Conservation (phyloP, 2,888 invertebrate species). For the Baronia brevicornis region DNA sequence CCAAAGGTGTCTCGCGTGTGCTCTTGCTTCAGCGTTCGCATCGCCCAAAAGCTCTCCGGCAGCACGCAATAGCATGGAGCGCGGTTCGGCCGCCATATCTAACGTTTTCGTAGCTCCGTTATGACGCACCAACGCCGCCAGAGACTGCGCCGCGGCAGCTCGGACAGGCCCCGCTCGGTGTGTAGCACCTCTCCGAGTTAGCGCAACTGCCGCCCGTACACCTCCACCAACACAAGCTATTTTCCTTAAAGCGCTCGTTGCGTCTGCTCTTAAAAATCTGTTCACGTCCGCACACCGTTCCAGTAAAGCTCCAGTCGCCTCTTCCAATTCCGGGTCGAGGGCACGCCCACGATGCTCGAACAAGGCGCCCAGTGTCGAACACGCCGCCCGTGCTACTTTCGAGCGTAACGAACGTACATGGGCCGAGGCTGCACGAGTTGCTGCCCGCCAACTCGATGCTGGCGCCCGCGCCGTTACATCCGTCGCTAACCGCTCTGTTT, state of each 20-base stretch:
- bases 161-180: conserved; percentile 94
- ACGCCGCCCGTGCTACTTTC: conserved; percentile 92
- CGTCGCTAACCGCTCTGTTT: conserved; percentile 80
- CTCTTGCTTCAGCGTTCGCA: conserved; percentile 89
- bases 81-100: conserved; percentile 83
- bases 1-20: conserved; percentile 87
- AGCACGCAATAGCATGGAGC: conserved; percentile 85
- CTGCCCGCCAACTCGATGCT: conserved; percentile 78
- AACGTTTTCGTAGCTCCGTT: conserved; percentile 84
- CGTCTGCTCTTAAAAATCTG: conserved; percentile 92
- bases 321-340: conserved; percentile 87
- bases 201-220: conserved; percentile 78
- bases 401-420: conserved; percentile 94
- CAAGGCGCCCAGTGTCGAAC: conserved; percentile 86
- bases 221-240: conserved; percentile 87
- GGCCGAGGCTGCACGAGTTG: conserved; percentile 82
- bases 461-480: conserved; percentile 82
- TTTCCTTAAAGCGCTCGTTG: conserved; percentile 85
- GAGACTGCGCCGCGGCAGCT: conserved; percentile 86
- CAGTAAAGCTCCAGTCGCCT: conserved; percentile 85
- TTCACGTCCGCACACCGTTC: conserved; percentile 96
- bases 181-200: conserved; percentile 80
- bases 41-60: conserved; percentile 90
- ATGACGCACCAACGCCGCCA: conserved; percentile 82
- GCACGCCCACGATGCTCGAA: conserved; percentile 78